Evolutionary conservation across 2,113 vertebrate species (phyloP), one percentile per base, ranked within the genome.

Genomic region (Enhydra lutris): DNA sequence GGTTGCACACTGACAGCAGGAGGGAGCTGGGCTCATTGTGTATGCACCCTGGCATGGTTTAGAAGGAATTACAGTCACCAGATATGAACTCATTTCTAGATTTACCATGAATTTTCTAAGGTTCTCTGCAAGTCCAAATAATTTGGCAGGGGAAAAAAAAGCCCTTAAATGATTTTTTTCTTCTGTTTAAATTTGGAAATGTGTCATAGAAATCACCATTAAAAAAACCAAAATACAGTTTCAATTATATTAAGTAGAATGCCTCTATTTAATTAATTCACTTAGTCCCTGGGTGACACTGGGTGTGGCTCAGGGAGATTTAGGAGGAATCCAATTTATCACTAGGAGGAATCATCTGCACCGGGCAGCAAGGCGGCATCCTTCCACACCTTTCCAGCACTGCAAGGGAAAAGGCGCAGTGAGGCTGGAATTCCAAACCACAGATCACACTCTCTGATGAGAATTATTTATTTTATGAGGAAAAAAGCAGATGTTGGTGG

Each of bases 291-390:
- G 95, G 95, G 80, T 97, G 95, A 98, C 98, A 98, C 98, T 98
- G 98, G 95, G 98, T 97, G 98, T 97, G 98, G 98, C 89, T 99
- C 81, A 95, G 85, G 63, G 96, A 45, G 93, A 98, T 98, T 97
- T 95, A 98, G 97, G 96, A 98, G 97, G 98, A 98, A 98, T 98
- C 98, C 97, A 98, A 94, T 98, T 97, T 95, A 98, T 95, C 98
- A 98, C 97, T 96, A 98, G 98, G 90, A 97, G 95, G 65, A 97
- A 97, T 71, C 6, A 3, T 61, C 92, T 89, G 94, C 76, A 98
- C 95, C 89, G 96, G 97, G 87, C 4, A 39, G 71, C 96, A 67
- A 83, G 63, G 50, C 67, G 45, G 52, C 63, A 45, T 74, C 94
- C 85, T 80, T 96, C 61, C 52, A 97, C 88, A 97, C 83, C 84